A percentile compares a stretch with the other conserved stretches of the same genome.
Evolutionary conservation across 1,140 invertebrate species (phyloP).

Genomic region (Laodelphax striatellus): DNA sequence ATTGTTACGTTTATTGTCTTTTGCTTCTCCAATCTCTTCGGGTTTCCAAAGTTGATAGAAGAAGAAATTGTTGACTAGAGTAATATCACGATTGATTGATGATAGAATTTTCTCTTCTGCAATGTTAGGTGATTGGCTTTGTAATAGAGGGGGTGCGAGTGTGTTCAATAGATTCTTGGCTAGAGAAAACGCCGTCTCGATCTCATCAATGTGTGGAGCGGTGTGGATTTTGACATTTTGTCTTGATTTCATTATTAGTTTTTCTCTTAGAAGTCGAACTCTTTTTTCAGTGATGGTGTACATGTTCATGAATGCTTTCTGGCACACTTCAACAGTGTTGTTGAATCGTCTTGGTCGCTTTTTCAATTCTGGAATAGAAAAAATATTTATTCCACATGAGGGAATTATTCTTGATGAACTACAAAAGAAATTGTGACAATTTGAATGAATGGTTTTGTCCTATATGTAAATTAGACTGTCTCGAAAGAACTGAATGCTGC

Average conservation of each 20-base stretch:
- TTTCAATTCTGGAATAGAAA: background rate
- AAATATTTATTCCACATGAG: too few relatives aligned
- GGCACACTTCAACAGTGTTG: constrained; percentile 36
- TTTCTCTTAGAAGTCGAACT: constrained; percentile 35
- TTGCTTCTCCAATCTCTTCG: constrained; percentile 32
- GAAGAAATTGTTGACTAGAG: constrained; percentile 41
- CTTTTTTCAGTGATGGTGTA: constrained; percentile 40
- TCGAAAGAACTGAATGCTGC: too few relatives aligned
- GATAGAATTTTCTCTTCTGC: constrained; percentile 16
- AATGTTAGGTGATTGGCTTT: background rate
- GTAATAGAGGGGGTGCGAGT: too few relatives aligned
- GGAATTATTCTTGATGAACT: too few relatives aligned
- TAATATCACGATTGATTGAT: constrained; percentile 29
- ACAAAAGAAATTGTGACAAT: too few relatives aligned
- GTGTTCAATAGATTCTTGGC: too few relatives aligned
- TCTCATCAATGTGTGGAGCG: too few relatives aligned
- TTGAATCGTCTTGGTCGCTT: background rate
- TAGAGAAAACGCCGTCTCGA: too few relatives aligned
- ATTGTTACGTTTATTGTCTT: too few relatives aligned
- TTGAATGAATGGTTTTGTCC: too few relatives aligned
- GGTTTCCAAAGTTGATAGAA: constrained; percentile 43
- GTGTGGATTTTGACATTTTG: background rate
- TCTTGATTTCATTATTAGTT: constrained; percentile 31
- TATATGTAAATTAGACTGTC: too few relatives aligned
- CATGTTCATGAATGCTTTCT: constrained; percentile 40